These are phyloP conservation scores for Pangasius larnaudii DNA, from an alignment of 2,797 vertebrate species.

Conservation along the genomic window DNA sequence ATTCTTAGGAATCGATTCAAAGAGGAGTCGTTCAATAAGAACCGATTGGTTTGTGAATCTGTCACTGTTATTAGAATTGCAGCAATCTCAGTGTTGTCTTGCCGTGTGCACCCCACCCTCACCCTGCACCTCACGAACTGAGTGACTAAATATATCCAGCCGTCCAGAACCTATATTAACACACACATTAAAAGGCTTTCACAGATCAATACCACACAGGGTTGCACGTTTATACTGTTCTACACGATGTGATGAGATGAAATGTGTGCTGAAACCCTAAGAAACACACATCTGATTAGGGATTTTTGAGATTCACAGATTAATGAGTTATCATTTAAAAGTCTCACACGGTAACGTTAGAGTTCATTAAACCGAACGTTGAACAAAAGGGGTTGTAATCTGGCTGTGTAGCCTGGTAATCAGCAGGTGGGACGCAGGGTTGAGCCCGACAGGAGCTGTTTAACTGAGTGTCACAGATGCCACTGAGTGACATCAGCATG, in stretches of 20 bases:
- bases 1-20: background rate
- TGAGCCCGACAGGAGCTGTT: slow-evolving; percentile 63
- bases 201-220: background rate
- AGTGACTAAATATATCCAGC: slow-evolving; percentile 71
- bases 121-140: slow-evolving; percentile 62
- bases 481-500: slow-evolving; percentile 53
- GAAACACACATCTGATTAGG: background rate
- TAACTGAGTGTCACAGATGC: slow-evolving; percentile 57
- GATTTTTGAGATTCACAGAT: background rate
- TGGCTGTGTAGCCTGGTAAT: slow-evolving; percentile 30
- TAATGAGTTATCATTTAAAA: background rate
- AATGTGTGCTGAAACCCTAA: background rate
- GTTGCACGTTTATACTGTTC: background rate
- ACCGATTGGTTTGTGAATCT: slow-evolving; percentile 1
- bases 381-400: background rate
- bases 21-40: background rate
- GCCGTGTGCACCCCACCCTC: slow-evolving; percentile 66
- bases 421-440: slow-evolving; percentile 33
- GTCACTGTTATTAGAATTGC: slow-evolving; percentile 64
- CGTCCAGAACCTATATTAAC: slow-evolving; percentile 32
- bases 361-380: background rate
- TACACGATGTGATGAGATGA: too few species aligned
- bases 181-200: background rate
- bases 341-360: background rate
- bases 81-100: slow-evolving; percentile 78